Conservation (phyloP, 2,113 vertebrate species). For the Leptobrachium leishanense region DNA sequence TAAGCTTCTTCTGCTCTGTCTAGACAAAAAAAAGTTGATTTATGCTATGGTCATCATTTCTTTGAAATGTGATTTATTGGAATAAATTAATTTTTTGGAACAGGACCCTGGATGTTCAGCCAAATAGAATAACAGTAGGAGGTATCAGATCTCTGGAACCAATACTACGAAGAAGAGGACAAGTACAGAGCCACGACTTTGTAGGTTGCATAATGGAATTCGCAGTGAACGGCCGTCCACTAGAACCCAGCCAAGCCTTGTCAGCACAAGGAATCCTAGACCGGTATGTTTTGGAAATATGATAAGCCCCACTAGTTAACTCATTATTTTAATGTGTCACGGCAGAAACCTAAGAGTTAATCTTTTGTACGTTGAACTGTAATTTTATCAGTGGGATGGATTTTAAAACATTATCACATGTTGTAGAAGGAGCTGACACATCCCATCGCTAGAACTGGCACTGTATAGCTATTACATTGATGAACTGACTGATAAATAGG, state of each 20-base stretch:
- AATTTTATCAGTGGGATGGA: no score
- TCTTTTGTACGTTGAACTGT: not conserved
- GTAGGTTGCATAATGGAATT: slow-evolving; percentile 98
- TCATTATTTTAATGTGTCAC: slow-evolving; percentile 8
- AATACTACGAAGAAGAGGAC: slow-evolving; percentile 86
- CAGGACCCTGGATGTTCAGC: slow-evolving; percentile 94
- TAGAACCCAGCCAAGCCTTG: slow-evolving; percentile 93
- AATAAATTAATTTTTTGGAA: slow-evolving; percentile 39
- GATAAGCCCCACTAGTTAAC: not conserved
- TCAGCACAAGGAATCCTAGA: slow-evolving; percentile 88
- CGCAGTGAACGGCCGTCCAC: slow-evolving; percentile 92
- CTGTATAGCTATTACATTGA: no score
- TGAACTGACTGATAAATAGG: not conserved
- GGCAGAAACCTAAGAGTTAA: not conserved
- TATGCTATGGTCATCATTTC: slow-evolving; percentile 37
- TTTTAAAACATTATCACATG: not conserved
- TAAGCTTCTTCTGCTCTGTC: slow-evolving; percentile 22
- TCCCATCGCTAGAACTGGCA: no score
- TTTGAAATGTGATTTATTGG: slow-evolving; percentile 25
- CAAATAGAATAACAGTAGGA: slow-evolving; percentile 89
- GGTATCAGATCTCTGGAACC: slow-evolving; percentile 86
- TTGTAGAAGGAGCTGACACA: not conserved
- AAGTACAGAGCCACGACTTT: slow-evolving; percentile 93
- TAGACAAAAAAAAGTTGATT: slow-evolving; percentile 31
- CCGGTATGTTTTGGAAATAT: slow-evolving; percentile 70